Base-by-base conservation (phyloP, 2,797 vertebrate genomes). In the Hephaestus fuliginosus region DNA sequence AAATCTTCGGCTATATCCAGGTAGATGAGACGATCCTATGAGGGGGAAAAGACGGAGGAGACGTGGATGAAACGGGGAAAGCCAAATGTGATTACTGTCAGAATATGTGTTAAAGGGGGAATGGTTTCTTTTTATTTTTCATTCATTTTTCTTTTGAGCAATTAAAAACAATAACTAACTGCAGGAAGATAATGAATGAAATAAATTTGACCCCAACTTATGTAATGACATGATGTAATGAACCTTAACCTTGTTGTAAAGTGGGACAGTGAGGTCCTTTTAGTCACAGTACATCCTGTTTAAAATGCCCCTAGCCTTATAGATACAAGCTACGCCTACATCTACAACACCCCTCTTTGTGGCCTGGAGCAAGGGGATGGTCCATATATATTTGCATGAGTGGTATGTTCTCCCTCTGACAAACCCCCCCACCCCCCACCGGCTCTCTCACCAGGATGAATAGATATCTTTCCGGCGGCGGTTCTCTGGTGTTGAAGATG, bases 1-100 rank as follows among this genome's bases (percentile, higher is more conserved):
- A 97, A 96, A 72, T 97, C 96, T 0, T 97, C 96, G 7, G 93
- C 96, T 5, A 93, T 94, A 1, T 97, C 96, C 6, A 97, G 92
- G 65, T 96, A 95, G 56, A 97, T 81, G 73, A 97, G 94, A 8
- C 95, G 95, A 73, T 97, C 96, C 96, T 97, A 84, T 25, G 18
- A 74, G 33, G 2, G 70, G 15, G 44, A 17, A 51, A 18, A 66
- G 58, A 25, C 6, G 28, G 28, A 70, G 74, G 58, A 0, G 3
- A 53, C 36, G 22, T 8, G 30, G 51, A 22, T 58, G 51, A 48
- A 25, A 36, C 53, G n/a, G 15, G 0, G 0, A 57, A 55, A 51
- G 30, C 1, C 5, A 13, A 64, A 46, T 33, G n/a, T 51, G 20
- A 43, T 43, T 17, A 56, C 5, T 17, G 33, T 46, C 5, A 22